A percentile compares a stretch with the other conserved stretches of the same genome.
Evolutionary conservation across 92 coral and sea anemone species (phyloP).

Genomic region (Palythoa heliodiscus): DNA sequence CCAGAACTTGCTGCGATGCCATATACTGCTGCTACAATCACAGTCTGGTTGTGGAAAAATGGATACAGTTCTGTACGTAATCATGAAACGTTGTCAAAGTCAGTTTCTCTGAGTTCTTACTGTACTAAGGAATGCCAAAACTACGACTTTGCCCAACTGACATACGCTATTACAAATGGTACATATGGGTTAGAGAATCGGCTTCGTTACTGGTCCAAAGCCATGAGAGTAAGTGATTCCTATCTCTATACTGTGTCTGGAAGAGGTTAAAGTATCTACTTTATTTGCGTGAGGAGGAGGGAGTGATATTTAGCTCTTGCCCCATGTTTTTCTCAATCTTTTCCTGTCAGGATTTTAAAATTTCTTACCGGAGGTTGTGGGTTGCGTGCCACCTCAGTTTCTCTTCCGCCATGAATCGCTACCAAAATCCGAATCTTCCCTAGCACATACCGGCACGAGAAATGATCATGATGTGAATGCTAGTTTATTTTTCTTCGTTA

Average conservation of each 20-base stretch:
- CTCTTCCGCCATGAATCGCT: too few species aligned
- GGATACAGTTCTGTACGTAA: conserved; percentile 60
- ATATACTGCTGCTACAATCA: conserved; percentile 49
- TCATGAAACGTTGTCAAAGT: conserved; percentile 7
- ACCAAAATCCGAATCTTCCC: too few species aligned
- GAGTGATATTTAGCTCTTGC: too few species aligned
- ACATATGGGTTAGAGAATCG: conserved; percentile 15
- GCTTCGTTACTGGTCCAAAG: conserved; percentile 52
- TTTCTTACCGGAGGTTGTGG: too few species aligned
- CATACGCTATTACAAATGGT: conserved; percentile 45
- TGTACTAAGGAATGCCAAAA: conserved; percentile 46
- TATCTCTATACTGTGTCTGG: not conserved
- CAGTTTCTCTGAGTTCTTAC: conserved; percentile 44
- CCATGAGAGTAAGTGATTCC: conserved; percentile 42
- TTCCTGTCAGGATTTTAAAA: too few species aligned
- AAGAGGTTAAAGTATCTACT: not conserved
- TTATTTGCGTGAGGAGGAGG: too few species aligned
- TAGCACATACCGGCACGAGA: too few species aligned
- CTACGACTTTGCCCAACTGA: conserved; percentile 61
- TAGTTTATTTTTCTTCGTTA: too few species aligned
- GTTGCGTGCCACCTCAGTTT: too few species aligned
- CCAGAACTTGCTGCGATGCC: conserved; percentile 74
- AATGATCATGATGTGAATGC: too few species aligned
- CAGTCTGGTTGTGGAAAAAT: conserved; percentile 70
- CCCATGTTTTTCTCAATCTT: too few species aligned